phyloP scores from a whole-genome alignment of 2,113 vertebrate genomes.

The Ctenomys sociabilis region DNA sequence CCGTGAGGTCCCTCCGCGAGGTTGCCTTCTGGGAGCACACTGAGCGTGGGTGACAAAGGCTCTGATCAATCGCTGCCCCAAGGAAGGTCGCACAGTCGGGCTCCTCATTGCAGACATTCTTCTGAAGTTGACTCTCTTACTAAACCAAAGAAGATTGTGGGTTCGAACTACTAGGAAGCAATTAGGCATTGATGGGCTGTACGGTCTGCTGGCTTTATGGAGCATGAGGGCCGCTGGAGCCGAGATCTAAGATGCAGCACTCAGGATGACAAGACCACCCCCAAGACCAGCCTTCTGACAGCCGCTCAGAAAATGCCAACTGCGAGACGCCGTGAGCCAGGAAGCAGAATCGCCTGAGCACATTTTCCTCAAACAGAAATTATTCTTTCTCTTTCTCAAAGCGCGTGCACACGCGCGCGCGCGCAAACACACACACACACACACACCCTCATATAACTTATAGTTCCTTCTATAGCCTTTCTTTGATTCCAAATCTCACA shows the following conservation, averaged over 20 bases:
- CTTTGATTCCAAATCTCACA: constrained; percentile 26
- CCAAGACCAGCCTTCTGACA: constrained; percentile 51
- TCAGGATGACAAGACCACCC: constrained; percentile 79
- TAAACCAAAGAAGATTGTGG: constrained; percentile 75
- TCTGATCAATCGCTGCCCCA: constrained; percentile 56
- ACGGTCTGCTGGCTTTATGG: constrained; percentile 76
- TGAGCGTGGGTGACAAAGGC: constrained; percentile 5
- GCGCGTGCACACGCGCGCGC: not conserved
- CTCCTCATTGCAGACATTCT: constrained; percentile 78
- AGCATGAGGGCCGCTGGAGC: constrained; percentile 49
- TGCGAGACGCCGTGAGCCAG: constrained; percentile 49
- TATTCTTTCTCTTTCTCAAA: not conserved
- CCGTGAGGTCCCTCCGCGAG: not conserved
- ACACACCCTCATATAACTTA: not conserved
- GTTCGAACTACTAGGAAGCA: constrained; percentile 75
- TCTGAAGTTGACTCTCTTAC: constrained; percentile 77
- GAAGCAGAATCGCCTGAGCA: constrained; percentile 35
- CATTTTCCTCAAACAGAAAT: constrained; percentile 45
- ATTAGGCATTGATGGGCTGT: constrained; percentile 80
- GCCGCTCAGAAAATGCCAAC: constrained; percentile 63
- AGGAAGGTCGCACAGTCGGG: constrained; percentile 66
- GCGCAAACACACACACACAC: not conserved
- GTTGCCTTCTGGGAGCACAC: constrained; percentile 31
- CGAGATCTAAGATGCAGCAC: constrained; percentile 63
- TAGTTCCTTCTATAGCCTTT: constrained; percentile 23